A percentile compares a stretch with the other conserved stretches of the same genome.
These are phyloP conservation scores for Ibycter americanus DNA, from an alignment of 2,797 vertebrate genomes.

Conservation along the genomic window DNA sequence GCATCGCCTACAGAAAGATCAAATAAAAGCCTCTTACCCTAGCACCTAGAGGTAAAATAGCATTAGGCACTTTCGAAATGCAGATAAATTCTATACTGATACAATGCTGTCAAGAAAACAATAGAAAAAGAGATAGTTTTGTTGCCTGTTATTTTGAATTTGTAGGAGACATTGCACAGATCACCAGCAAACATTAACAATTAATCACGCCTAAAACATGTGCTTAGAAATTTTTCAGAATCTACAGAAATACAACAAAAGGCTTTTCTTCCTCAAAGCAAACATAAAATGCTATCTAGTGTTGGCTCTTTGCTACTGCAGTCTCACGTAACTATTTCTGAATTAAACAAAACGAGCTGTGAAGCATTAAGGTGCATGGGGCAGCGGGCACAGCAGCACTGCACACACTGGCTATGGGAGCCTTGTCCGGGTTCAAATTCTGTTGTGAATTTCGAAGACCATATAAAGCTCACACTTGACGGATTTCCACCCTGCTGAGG, in stretches of 20 bases:
- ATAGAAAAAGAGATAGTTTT: neutral
- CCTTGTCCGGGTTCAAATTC: neutral
- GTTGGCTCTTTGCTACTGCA: constrained; percentile 62
- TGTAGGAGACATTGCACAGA: neutral
- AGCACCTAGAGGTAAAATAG: neutral
- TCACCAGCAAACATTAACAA: neutral
- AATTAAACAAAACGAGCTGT: neutral
- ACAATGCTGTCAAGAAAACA: neutral
- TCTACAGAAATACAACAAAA: constrained; percentile 9
- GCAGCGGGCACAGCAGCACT: neutral
- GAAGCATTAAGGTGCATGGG: neutral
- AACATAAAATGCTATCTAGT: constrained; percentile 68
- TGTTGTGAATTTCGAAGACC: neutral
- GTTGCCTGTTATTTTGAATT: neutral
- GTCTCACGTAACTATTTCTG: neutral
- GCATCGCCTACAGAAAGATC: neutral
- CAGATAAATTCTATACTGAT: neutral
- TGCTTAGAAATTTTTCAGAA: neutral
- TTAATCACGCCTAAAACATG: neutral
- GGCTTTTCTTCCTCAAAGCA: constrained; percentile 21
- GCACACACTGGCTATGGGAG: accelerated
- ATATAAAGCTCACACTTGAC: neutral
- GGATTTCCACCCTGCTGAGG: neutral
- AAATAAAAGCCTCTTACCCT: neutral
- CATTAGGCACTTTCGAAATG: neutral